These are phyloP conservation scores for Enteromius thamalakanensis DNA, from an alignment of 2,797 vertebrate species.

Conservation along the genomic window DNA sequence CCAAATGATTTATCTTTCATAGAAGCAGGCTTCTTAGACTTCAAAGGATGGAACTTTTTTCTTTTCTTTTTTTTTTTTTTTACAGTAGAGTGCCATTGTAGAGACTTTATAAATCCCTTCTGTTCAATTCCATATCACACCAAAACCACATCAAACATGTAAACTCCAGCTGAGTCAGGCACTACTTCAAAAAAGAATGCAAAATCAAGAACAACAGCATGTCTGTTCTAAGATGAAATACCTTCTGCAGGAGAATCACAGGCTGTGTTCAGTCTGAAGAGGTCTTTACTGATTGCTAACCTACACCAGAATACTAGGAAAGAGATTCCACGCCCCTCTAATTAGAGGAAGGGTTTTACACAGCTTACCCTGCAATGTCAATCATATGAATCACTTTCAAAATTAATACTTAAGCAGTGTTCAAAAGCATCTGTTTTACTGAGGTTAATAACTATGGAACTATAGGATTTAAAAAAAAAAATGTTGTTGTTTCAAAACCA, in stretches of 20 bases:
- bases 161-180: slow-evolving; percentile 33
- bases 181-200: slow-evolving; percentile 18
- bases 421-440: background rate
- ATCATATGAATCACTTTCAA: background rate
- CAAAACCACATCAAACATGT: slow-evolving; percentile 42
- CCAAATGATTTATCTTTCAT: slow-evolving; percentile 17
- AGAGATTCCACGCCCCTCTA: slow-evolving; percentile 17
- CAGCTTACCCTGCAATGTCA: background rate
- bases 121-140: slow-evolving; percentile 17
- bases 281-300: slow-evolving; percentile 28
- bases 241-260: slow-evolving; percentile 4
- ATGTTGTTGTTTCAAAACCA: background rate
- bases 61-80: background rate
- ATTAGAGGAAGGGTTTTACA: background rate
- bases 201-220: slow-evolving; percentile 28
- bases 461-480: background rate
- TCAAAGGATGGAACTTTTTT: background rate
- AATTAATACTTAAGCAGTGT: background rate
- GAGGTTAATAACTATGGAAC: slow-evolving; percentile 1
- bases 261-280: slow-evolving; percentile 15
- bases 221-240: slow-evolving; percentile 17
- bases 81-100: background rate
- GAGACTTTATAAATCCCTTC: slow-evolving; percentile 1
- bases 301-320: slow-evolving; percentile 3
- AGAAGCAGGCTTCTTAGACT: background rate